Conservation (phyloP, 2,888 invertebrate species). For the Agrotis segetum region DNA sequence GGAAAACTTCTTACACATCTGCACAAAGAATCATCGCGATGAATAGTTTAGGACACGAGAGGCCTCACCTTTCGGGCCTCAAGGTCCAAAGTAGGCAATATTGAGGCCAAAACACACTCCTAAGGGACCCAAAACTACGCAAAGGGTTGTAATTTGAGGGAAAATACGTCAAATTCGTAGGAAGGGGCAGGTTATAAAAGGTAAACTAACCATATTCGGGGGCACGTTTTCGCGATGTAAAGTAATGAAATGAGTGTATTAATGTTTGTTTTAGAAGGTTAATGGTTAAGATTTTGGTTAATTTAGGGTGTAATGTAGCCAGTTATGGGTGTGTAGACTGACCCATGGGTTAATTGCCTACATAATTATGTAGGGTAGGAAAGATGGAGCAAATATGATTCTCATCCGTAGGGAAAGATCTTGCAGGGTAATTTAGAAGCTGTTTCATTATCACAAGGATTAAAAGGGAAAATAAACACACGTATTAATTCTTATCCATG, state of each 20-base stretch:
- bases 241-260: slow-evolving; percentile 57
- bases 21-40: slow-evolving; percentile 51
- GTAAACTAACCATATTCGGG: slow-evolving; percentile 55
- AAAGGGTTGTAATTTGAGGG: slow-evolving; percentile 61
- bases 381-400: slow-evolving; percentile 1
- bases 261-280: slow-evolving; percentile 25
- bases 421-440: background rate
- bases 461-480: too few relatives aligned
- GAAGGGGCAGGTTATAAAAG: slow-evolving; percentile 14
- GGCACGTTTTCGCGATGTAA: slow-evolving; percentile 57
- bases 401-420: background rate
- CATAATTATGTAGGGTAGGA: slow-evolving; percentile 15
- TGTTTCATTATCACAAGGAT: background rate
- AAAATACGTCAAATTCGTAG: slow-evolving; percentile 49
- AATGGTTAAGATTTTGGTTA: slow-evolving; percentile 37
- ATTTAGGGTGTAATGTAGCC: slow-evolving; percentile 12
- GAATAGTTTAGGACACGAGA: slow-evolving; percentile 47
- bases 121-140: slow-evolving; percentile 48
- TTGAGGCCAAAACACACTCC: slow-evolving; percentile 46
- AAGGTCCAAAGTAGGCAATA: slow-evolving; percentile 41
- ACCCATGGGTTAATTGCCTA: slow-evolving; percentile 40
- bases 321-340: slow-evolving; percentile 12
- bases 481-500: too few relatives aligned
- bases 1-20: slow-evolving; percentile 33
- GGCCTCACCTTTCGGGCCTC: slow-evolving; percentile 36